Evolutionary conservation across 35 echinoderm and acorn worm species (phyloP).

Genomic region (Acanthaster planci): DNA sequence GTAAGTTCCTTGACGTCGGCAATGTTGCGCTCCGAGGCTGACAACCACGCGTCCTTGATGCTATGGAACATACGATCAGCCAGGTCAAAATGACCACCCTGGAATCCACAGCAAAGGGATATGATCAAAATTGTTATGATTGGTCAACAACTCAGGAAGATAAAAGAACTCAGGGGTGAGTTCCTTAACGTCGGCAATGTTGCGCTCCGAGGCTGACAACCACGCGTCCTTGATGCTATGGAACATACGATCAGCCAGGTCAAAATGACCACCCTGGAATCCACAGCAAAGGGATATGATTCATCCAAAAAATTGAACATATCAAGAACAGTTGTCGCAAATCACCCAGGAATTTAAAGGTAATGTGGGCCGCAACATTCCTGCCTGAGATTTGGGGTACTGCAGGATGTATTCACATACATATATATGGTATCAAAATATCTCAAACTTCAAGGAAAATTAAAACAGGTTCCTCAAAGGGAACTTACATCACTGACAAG

Average conservation of each 20-base stretch:
- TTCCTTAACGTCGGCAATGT: slow-evolving; percentile 96
- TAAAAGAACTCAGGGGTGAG: slow-evolving; percentile 99
- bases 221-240: slow-evolving; percentile 90
- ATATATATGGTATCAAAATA: too few relatives aligned
- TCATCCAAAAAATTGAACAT: too few relatives aligned
- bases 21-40: slow-evolving; percentile 89
- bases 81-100: slow-evolving; percentile 94
- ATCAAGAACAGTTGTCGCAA: too few relatives aligned
- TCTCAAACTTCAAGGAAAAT: too few relatives aligned
- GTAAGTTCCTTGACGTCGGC: slow-evolving; percentile 98
- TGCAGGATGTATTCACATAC: too few relatives aligned
- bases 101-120: slow-evolving; percentile 25
- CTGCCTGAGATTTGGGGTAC: too few relatives aligned
- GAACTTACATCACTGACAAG: too few relatives aligned
- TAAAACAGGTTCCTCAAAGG: too few relatives aligned
- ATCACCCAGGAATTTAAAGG: too few relatives aligned
- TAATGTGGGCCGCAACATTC: too few relatives aligned
- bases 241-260: slow-evolving; percentile 96
- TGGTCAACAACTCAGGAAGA: slow-evolving; percentile 86
- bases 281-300: too few relatives aligned
- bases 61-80: slow-evolving; percentile 99
- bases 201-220: slow-evolving; percentile 89
- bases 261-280: slow-evolving; percentile 89
- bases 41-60: slow-evolving; percentile 87
- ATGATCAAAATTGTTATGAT: slow-evolving; percentile 99